Conservation (phyloP, 2,888 invertebrate genomes). For the Macroteleia sp. region DNA sequence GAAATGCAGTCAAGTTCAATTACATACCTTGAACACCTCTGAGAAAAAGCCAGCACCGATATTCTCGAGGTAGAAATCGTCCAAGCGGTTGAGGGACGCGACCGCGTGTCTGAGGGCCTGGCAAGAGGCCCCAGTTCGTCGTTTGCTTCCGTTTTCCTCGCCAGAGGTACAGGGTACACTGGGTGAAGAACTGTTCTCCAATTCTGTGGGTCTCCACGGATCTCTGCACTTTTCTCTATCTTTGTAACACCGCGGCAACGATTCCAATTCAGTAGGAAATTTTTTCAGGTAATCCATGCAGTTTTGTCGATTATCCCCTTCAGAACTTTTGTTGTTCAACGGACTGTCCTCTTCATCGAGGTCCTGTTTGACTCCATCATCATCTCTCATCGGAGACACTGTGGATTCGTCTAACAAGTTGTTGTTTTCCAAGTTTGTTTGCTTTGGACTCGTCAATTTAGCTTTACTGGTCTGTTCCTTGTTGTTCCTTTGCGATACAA, state of each 20-base stretch:
- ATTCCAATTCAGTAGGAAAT: slow-evolving; percentile 80
- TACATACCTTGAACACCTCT: slow-evolving; percentile 98
- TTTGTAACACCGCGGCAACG: slow-evolving; percentile 78
- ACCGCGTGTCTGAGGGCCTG: slow-evolving; percentile 96
- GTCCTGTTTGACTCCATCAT: slow-evolving; percentile 33
- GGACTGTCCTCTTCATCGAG: slow-evolving; percentile 40
- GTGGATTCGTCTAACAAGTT: neutral
- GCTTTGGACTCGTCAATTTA: neutral
- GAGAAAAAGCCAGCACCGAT: slow-evolving; percentile 98
- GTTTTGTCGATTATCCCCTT: slow-evolving; percentile 69
- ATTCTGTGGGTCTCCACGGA: slow-evolving; percentile 81
- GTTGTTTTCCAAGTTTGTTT: slow-evolving; percentile 18
- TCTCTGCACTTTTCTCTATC: slow-evolving; percentile 80
- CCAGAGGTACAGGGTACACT: slow-evolving; percentile 60
- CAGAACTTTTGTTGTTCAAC: slow-evolving; percentile 26
- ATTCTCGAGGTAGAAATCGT: slow-evolving; percentile 96
- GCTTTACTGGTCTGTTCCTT: slow-evolving; percentile 42
- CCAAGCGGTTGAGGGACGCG: slow-evolving; percentile 94
- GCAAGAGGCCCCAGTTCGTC: slow-evolving; percentile 90
- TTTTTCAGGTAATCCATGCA: slow-evolving; percentile 71
- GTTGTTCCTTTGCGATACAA: slow-evolving; percentile 26
- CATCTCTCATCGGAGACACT: slow-evolving; percentile 49
- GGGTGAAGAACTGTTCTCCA: slow-evolving; percentile 71
- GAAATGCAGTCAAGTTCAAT: too few relatives aligned
- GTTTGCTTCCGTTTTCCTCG: slow-evolving; percentile 75